Evolutionary conservation across 2,113 vertebrate genomes (phyloP).

Genomic region (Tragelaphus buxtoni): DNA sequence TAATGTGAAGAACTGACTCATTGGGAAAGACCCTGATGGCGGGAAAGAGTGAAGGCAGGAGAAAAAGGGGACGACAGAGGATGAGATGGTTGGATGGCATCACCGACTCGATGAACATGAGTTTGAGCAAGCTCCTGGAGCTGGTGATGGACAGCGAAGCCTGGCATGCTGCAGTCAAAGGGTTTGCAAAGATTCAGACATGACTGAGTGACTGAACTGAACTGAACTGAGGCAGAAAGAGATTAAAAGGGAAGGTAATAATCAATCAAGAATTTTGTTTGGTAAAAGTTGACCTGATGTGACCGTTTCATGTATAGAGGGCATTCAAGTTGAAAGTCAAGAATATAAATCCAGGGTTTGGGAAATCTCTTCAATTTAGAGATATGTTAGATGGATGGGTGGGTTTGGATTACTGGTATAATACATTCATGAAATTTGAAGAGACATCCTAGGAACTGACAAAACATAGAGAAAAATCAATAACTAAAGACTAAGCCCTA

Average conservation of each 20-base stretch:
- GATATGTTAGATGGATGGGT: background rate
- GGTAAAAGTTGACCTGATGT: background rate
- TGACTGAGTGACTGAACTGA: background rate
- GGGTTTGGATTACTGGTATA: background rate
- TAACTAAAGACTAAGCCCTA: background rate
- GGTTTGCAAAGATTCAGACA: background rate
- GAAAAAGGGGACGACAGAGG: accelerated
- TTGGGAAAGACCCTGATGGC: background rate
- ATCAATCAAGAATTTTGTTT: background rate
- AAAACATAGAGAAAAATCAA: background rate
- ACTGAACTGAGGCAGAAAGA: background rate
- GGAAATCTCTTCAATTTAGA: background rate
- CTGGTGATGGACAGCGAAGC: background rate
- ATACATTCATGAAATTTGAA: background rate
- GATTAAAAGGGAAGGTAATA: background rate
- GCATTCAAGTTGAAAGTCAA: background rate
- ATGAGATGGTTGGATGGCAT: background rate
- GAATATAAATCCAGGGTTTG: background rate
- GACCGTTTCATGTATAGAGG: background rate
- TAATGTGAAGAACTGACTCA: background rate
- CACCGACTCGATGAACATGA: background rate
- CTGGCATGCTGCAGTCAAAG: background rate
- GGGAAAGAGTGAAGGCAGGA: background rate
- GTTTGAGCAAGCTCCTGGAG: background rate
- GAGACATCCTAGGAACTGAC: background rate